Base-by-base conservation (phyloP, 2,797 vertebrate species). In the Phylloscopus collybita region DNA sequence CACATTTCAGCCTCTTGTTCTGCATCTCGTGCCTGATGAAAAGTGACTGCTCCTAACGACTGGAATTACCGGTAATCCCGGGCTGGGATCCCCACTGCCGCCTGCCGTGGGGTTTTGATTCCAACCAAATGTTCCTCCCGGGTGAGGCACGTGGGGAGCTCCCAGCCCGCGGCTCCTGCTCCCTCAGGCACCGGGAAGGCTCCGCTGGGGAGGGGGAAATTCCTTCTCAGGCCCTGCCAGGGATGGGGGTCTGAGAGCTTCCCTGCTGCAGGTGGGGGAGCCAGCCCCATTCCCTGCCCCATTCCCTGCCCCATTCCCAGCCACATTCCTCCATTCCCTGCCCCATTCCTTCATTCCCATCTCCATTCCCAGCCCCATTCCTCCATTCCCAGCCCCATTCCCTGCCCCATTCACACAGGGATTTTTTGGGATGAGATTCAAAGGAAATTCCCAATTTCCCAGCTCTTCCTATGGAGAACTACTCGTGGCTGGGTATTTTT, bases 11-110 rank as follows among this genome's bases (percentile, higher is more conserved):
- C 14, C 1, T 26, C 7, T 36, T 17, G 64, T 6, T 71, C 38
- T 26, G 34, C 20, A 1, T 34, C 90, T 88, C n/a, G 86, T 0
- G 50, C 13, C 74, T 11, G 88, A 86, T 78, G 88, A 81, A 69
- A 94, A 90, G 90, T 4, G 45, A 91, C 78, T 78, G 70, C 78
- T 88, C 74, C 91, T 64, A 95, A 95, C 71, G 88, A 90, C 80
- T 18, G 5, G 85, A 38, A 86, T 94, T 81, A 50, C 73, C 83
- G 47, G 34, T 90, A 88, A 95, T 83, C 93, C 94, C 25, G 6
- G 17, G 42, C 80, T 87, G 81, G 40, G 59, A 80, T 80, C 50
- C 94, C 95, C 22, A 23, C 45, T 62, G 90, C 85, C 81, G 74
- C 17, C 4, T 83, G 40, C 57, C 14, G 50, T 42, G 87, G 85